phyloP scores from a whole-genome alignment of 1,140 invertebrate species.

The Leptinotarsa defecta region DNA sequence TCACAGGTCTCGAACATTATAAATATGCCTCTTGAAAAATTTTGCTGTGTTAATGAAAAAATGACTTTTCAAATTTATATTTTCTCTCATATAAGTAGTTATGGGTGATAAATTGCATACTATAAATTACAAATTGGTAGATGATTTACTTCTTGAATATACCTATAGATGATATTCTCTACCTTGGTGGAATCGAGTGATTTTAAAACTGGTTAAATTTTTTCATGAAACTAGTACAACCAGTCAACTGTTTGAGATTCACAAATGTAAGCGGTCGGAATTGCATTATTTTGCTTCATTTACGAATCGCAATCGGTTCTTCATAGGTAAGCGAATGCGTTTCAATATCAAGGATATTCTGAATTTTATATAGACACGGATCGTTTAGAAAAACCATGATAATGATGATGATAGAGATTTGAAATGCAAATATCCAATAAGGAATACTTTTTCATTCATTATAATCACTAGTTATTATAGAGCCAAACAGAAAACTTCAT shows the following conservation, averaged over 20 bases:
- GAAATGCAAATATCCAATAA: neutral
- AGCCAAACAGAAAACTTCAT: neutral
- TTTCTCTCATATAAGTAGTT: too few species aligned
- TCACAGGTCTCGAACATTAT: too few species aligned
- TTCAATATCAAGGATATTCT: neutral
- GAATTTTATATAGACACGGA: neutral
- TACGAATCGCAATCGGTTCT: constrained; percentile 1
- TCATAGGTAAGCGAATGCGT: neutral
- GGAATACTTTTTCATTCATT: neutral
- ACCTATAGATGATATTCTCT: neutral
- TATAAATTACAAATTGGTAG: too few species aligned
- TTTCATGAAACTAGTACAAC: constrained; percentile 29
- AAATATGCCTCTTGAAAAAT: too few species aligned
- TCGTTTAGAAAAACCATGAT: neutral
- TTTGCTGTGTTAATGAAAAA: too few species aligned
- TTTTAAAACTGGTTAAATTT: constrained; percentile 31
- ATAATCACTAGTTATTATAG: neutral
- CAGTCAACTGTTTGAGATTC: constrained; percentile 26
- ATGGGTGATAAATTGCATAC: too few species aligned
- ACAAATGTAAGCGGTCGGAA: neutral
- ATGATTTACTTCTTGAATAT: neutral
- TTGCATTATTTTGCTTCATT: constrained; percentile 10
- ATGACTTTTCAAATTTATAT: too few species aligned
- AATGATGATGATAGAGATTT: constrained; percentile 1
- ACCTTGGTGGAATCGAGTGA: constrained; percentile 30